Evolutionary conservation across 2,888 invertebrate genomes (phyloP).

Genomic region (Calliopum simillimum): DNA sequence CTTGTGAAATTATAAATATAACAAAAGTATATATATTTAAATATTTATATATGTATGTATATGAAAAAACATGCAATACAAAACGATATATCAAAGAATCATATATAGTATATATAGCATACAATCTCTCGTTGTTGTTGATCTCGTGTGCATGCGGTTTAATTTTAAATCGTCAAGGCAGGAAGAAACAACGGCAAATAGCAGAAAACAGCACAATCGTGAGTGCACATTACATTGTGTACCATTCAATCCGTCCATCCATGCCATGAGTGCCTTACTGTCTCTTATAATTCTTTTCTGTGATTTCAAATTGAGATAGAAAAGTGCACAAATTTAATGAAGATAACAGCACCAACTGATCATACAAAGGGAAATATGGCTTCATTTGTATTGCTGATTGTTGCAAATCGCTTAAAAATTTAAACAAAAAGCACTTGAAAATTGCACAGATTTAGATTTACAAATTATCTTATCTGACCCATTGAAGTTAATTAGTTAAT

Average conservation of each 20-base stretch:
- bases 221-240: slow-evolving; percentile 16
- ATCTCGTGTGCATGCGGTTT: slow-evolving; percentile 26
- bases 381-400: background rate
- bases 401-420: slow-evolving; percentile 11
- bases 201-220: slow-evolving; percentile 11
- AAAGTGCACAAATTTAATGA: slow-evolving; percentile 16
- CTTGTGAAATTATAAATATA: slow-evolving; percentile 35
- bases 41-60: slow-evolving; percentile 9
- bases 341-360: slow-evolving; percentile 9
- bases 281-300: background rate
- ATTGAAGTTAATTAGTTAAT: too few relatives aligned
- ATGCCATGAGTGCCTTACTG: background rate
- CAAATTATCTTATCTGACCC: too few relatives aligned
- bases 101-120: background rate
- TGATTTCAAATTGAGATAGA: slow-evolving; percentile 22
- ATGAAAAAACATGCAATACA: background rate
- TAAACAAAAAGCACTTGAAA: too few relatives aligned
- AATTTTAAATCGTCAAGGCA: slow-evolving; percentile 18
- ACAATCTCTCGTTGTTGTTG: background rate
- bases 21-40: too few relatives aligned
- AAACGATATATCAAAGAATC: background rate
- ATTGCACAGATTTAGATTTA: too few relatives aligned
- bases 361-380: slow-evolving; percentile 15
- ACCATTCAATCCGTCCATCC: slow-evolving; percentile 7
- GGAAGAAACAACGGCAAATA: background rate